Evolutionary conservation across 2,888 invertebrate genomes (phyloP), one percentile per base, ranked within the genome.

Genomic region (Hartigia nigra): DNA sequence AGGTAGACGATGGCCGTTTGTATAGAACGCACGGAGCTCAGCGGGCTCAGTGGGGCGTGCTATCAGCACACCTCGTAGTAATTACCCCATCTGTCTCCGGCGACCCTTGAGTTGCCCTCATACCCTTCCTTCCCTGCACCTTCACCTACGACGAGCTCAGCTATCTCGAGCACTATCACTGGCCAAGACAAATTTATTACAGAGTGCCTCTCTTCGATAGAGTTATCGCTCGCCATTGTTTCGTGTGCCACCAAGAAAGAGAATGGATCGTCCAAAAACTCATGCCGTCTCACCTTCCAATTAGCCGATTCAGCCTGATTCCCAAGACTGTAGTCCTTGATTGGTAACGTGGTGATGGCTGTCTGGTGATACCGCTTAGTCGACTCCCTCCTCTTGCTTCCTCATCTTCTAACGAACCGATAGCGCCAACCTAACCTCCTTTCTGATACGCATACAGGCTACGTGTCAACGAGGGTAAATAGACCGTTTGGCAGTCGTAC

Each of bases 81-180:
- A 87, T 88, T 87, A 87, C 85, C 86, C 84, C 86, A 87, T 87
- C 86, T 84, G 86, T 87, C 87, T 87, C 86, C 82, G 81, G 81
- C 83, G 84, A 82, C 86, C 84, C 85, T 87, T 83, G 84, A 81
- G 82, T 81, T 81, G 79, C 80, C 84, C 77, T 76, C 79, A 79
- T 81, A 82, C 78, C 77, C 78, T 75, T 79, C 80, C 79, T 76
- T 72, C 81, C 74, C 79, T 77, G 75, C 77, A 74, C 78, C 79
- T 80, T 80, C 82, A 79, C 72, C 72, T 72, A 72, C 83, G 84
- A 84, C 82, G 82, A 82, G 83, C 80, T 79, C 34, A 76, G 77
- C 82, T 86, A 84, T 84, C 86, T 82, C 80, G 81, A 83, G 79
- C 83, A 80, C 86, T 84, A 84, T 85, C 85, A 82, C 83, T 84